phyloP scores from a whole-genome alignment of 2,888 invertebrate species.

The Pseudococcus viburni region DNA sequence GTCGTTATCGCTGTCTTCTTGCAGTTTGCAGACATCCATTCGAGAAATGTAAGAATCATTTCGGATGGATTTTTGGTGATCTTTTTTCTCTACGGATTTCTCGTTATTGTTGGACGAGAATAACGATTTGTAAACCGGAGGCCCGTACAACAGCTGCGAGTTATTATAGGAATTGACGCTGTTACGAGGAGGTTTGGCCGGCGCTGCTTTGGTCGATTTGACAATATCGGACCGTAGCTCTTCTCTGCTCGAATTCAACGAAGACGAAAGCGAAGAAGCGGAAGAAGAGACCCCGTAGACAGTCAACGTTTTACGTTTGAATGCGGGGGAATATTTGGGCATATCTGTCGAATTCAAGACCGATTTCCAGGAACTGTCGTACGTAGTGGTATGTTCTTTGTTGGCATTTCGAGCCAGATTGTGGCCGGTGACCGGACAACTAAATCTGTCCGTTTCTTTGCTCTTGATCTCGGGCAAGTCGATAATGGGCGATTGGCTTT shows the following conservation, averaged over 20 bases:
- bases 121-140: constrained; percentile 57
- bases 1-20: constrained; percentile 86
- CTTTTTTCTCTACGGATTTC: neutral
- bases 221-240: constrained; percentile 68
- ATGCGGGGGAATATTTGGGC: constrained; percentile 87
- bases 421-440: constrained; percentile 22
- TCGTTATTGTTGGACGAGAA: constrained; percentile 18
- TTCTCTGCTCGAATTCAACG: constrained; percentile 70
- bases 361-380: constrained; percentile 66
- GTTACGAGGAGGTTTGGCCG: constrained; percentile 56
- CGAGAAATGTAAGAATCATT: constrained; percentile 56
- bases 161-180: constrained; percentile 63
- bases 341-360: constrained; percentile 72
- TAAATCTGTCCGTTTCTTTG: constrained; percentile 68
- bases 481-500: constrained; percentile 74
- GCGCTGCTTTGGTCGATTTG: constrained; percentile 59
- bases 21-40: constrained; percentile 60
- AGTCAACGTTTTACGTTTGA: constrained; percentile 82
- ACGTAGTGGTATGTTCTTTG: neutral
- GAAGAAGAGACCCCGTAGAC: constrained; percentile 73
- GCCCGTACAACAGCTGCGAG: constrained; percentile 64
- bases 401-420: constrained; percentile 7
- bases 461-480: constrained; percentile 89
- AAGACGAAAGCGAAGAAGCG: constrained; percentile 69
- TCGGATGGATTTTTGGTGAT: neutral